Evolutionary conservation across 2,797 vertebrate genomes (phyloP).

Genomic region (Falco peregrinus): DNA sequence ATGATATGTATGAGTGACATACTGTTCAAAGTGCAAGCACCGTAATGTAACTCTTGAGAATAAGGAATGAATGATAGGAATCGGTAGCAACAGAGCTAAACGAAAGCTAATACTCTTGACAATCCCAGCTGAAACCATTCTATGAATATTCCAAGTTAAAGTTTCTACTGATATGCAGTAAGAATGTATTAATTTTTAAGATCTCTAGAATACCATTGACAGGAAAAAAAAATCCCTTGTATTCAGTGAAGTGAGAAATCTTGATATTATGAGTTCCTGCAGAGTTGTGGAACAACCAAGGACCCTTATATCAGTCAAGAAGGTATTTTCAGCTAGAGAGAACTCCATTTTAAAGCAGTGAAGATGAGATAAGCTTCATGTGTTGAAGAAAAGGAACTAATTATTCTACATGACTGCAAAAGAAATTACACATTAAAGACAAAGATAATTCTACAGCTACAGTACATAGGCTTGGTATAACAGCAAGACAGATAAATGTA

Average conservation of each 20-base stretch:
- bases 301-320: not conserved
- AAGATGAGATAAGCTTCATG: not conserved
- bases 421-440: slow-evolving; percentile 14
- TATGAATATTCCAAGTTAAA: not conserved
- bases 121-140: not conserved
- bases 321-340: not conserved
- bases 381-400: slow-evolving; percentile 25
- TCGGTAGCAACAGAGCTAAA: not conserved
- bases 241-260: slow-evolving; percentile 9
- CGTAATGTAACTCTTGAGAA: not conserved
- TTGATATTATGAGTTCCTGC: not conserved
- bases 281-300: not conserved
- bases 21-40: not conserved
- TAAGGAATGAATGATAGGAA: not conserved
- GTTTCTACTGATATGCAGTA: not conserved
- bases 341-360: not conserved
- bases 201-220: not conserved
- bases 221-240: not conserved
- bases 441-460: slow-evolving; percentile 9
- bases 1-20: not conserved
- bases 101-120: not conserved
- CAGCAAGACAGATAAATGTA: not conserved
- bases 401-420: slow-evolving; percentile 46
- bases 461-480: not conserved
- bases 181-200: not conserved